Evolutionary conservation across 2,797 vertebrate species (phyloP), one percentile per base, ranked within the genome.

Genomic region (Scomberomorus guttatus): DNA sequence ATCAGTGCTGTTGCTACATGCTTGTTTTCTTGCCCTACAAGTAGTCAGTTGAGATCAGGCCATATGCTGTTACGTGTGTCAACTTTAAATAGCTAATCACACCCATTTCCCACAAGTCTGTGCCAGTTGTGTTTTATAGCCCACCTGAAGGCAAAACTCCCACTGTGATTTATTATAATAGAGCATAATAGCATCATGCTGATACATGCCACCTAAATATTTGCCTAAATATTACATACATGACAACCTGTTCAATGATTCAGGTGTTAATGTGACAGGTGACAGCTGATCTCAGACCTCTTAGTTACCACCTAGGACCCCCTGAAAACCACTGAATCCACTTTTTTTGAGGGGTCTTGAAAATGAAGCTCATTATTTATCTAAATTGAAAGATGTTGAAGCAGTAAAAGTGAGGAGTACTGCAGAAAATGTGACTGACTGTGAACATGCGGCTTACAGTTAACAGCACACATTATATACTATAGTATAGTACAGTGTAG

Each of bases 131-230:
- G 4, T 34, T n/a, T 22, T 42, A 34, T 25, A 61, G 3, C 5
- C 0, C 74, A 48, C 65, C 58, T 55, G 75, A 56, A 18, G 58
- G 58, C 50, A 17, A 10, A 20, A 44, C 39, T 13, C 34, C 63
- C 15, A 24, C 50, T 18, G 11, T 63, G 51, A 44, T 44, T 48
- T 18, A 20, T 37, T 48, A 18, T 48, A 18, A 46, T 46, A 17
- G 15, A 18, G 6, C 4, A 46, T 17, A 15, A 14, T 3, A 0
- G 4, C 44, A 18, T 46, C 44, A 48, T 48, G 44, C 44, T 18
- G 15, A 4, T 14, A 44, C 42, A 44, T 3, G 13, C 5, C 12
- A 14, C 12, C 42, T 44, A 15, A 17, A 15, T 15, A 17, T 29
- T 29, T 2, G 5, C 2, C 27, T 29, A 29, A 29, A 32, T 48